A percentile compares a stretch with the other conserved stretches of the same genome.
These are phyloP conservation scores for Ardeotis arabs DNA, from an alignment of 2,113 vertebrate genomes.

Conservation along the genomic window DNA sequence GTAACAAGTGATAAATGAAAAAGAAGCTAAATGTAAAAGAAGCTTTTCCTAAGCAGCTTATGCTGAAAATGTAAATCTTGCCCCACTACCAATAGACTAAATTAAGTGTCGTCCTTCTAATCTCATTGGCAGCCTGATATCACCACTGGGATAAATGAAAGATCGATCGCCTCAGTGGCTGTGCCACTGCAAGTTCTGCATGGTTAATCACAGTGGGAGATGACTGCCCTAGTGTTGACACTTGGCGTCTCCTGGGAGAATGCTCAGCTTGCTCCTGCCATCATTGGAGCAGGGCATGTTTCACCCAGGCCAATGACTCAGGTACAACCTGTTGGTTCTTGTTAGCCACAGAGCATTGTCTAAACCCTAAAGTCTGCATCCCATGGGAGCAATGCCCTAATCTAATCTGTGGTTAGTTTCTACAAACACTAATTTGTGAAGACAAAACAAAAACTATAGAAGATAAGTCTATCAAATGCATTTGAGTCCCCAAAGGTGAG, in stretches of 20 bases:
- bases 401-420: background rate
- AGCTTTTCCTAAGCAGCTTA: slow-evolving; percentile 36
- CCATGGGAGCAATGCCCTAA: background rate
- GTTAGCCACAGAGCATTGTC: background rate
- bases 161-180: background rate
- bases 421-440: slow-evolving; percentile 27
- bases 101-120: background rate
- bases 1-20: slow-evolving; percentile 4
- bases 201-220: background rate
- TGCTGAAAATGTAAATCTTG: background rate
- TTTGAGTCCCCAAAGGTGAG: background rate
- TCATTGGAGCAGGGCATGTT: background rate
- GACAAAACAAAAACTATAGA: background rate
- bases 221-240: background rate
- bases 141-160: background rate
- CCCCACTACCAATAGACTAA: background rate
- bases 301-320: slow-evolving; percentile 23
- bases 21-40: too few species aligned
- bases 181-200: background rate
- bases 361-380: background rate
- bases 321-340: slow-evolving; percentile 41
- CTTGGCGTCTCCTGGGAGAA: background rate
- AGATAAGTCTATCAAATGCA: background rate
- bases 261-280: background rate
- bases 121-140: background rate